Evolutionary conservation across 2,888 invertebrate genomes (phyloP).

Genomic region (Drosophila peninsularis): DNA sequence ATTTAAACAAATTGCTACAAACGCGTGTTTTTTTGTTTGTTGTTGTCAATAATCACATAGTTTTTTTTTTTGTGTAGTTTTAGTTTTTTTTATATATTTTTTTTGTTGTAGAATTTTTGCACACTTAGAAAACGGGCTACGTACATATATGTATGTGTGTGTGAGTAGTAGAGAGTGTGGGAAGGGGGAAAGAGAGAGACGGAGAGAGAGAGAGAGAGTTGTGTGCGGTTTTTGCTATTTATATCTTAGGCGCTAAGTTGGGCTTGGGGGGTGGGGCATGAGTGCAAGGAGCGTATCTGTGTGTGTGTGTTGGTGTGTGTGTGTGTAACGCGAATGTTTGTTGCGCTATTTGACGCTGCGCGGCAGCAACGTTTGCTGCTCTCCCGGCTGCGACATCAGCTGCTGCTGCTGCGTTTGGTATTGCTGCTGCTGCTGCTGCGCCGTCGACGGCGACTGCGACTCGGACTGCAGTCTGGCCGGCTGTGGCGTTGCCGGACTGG

Average conservation of each 20-base stretch:
- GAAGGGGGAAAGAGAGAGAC: not conserved
- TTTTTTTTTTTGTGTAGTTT: slow-evolving; percentile 38
- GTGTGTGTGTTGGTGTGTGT: not conserved
- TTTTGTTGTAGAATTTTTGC: slow-evolving; percentile 24
- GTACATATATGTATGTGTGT: not conserved
- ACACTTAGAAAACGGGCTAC: slow-evolving; percentile 42
- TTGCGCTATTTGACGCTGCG: slow-evolving; percentile 54
- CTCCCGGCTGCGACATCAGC: slow-evolving; percentile 8
- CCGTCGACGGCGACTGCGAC: slow-evolving; percentile 1
- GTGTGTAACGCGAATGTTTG: slow-evolving; percentile 38
- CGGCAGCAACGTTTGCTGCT: slow-evolving; percentile 31
- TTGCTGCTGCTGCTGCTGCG: not conserved
- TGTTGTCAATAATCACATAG: slow-evolving; percentile 48
- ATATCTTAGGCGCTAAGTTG: slow-evolving; percentile 7
- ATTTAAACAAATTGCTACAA: slow-evolving; percentile 49
- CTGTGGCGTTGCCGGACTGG: slow-evolving; percentile 45
- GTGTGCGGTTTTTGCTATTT: slow-evolving; percentile 12
- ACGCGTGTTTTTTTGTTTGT: slow-evolving; percentile 34
- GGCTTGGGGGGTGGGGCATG: not conserved
- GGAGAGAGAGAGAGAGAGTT: not conserved
- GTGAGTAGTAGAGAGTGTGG: slow-evolving; percentile 8
- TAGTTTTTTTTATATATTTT: slow-evolving; percentile 19
- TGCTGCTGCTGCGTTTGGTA: not conserved
- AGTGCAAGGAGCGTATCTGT: not conserved
- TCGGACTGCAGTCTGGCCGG: slow-evolving; percentile 16